Evolutionary conservation across 2,888 invertebrate genomes (phyloP).

Genomic region (Heterodera filipjevi): DNA sequence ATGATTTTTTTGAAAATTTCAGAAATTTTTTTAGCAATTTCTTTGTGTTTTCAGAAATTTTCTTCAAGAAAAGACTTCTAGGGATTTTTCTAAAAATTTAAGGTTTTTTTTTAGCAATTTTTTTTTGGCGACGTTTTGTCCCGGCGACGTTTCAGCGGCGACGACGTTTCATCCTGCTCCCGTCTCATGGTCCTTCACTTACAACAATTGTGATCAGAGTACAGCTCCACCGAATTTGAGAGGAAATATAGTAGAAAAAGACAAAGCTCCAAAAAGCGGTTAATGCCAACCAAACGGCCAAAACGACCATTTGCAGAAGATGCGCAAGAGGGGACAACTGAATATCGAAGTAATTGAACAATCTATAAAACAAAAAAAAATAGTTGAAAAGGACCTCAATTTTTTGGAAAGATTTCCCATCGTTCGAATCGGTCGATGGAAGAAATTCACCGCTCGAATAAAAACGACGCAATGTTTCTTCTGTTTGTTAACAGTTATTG

Average conservation of each 20-base stretch:
- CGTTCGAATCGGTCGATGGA: conserved; percentile 14
- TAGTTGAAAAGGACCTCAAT: conserved; percentile 21
- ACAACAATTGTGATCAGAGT: neutral
- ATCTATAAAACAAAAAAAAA: neutral
- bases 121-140: too few species aligned
- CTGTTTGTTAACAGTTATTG: neutral
- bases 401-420: conserved; percentile 12
- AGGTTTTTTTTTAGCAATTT: too few species aligned
- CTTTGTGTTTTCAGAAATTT: too few species aligned
- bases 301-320: conserved; percentile 44
- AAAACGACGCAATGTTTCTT: neutral
- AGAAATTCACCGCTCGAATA: conserved; percentile 27
- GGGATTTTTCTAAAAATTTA: too few species aligned
- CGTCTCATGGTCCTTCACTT: neutral
- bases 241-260: conserved; percentile 30
- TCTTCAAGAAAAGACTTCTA: too few species aligned
- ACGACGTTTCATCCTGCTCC: neutral
- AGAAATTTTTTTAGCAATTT: too few species aligned
- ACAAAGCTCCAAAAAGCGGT: conserved; percentile 57
- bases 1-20: too few species aligned
- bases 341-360: conserved; percentile 3
- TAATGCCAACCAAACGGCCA: conserved; percentile 53
- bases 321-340: conserved; percentile 21
- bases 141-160: too few species aligned
- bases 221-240: neutral